These are phyloP conservation scores for Penaeus vannamei DNA, from an alignment of 1,140 invertebrate species.

Conservation along the genomic window DNA sequence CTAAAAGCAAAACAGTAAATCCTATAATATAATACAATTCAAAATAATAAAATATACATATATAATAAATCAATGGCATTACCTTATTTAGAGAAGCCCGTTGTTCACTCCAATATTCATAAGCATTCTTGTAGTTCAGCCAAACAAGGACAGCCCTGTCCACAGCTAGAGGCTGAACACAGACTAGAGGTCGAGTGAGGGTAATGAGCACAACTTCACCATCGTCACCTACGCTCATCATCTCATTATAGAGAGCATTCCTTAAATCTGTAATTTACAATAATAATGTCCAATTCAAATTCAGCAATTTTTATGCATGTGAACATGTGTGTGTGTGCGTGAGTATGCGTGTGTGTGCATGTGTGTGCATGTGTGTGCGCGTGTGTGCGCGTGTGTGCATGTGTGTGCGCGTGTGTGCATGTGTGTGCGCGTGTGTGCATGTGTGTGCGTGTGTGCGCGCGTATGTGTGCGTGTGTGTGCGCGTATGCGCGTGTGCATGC, in stretches of 20 bases:
- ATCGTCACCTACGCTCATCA: constrained; percentile 77
- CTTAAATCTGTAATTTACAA: constrained; percentile 73
- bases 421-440: no score
- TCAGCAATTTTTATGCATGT: not conserved
- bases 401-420: no score
- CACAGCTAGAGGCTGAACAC: constrained; percentile 95
- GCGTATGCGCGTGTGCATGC: no score
- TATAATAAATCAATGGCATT: not conserved
- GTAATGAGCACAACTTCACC: constrained; percentile 96
- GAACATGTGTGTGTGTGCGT: not conserved
- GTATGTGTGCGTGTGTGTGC: no score
- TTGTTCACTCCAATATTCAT: constrained; percentile 99
- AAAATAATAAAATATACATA: constrained; percentile 12
- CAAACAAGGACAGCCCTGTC: constrained; percentile 97
- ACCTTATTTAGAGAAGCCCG: constrained; percentile 85
- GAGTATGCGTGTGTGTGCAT: not conserved
- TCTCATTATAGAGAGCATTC: constrained; percentile 91
- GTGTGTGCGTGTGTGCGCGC: no score
- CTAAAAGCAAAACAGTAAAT: not conserved
- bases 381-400: no score
- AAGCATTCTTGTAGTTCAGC: constrained; percentile 98
- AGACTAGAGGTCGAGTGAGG: constrained; percentile 90
- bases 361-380: not conserved
- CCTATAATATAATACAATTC: not conserved
- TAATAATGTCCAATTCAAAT: not conserved